These are phyloP conservation scores for Heliconius ismenius DNA, from an alignment of 2,888 invertebrate genomes.

Conservation along the genomic window DNA sequence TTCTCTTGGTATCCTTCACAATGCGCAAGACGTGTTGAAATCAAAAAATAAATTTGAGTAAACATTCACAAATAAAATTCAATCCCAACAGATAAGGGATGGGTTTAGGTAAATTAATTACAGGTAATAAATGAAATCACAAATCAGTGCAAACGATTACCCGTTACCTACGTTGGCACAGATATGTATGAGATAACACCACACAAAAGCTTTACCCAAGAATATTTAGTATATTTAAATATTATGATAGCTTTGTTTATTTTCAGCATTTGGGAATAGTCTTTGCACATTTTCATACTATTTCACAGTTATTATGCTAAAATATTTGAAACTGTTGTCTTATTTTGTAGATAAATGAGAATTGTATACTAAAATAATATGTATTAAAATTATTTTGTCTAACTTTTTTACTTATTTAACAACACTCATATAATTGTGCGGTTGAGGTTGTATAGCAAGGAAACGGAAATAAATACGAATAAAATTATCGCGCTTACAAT, in stretches of 20 bases:
- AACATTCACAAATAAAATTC: not conserved
- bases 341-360: too few species aligned
- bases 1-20: too few species aligned
- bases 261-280: not conserved
- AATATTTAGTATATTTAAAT: slow-evolving; percentile 4
- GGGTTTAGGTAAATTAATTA: slow-evolving; percentile 17
- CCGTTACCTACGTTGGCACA: slow-evolving; percentile 6
- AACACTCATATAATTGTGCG: too few species aligned
- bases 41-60: too few species aligned
- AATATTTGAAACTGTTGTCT: not conserved
- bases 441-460: too few species aligned
- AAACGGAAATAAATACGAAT: too few species aligned
- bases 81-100: not conserved
- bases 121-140: slow-evolving; percentile 16
- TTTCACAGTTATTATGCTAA: slow-evolving; percentile 8
- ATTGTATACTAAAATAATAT: too few species aligned
- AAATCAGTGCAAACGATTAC: slow-evolving; percentile 22
- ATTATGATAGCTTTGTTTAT: slow-evolving; percentile 10
- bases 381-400: too few species aligned
- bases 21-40: too few species aligned
- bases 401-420: too few species aligned
- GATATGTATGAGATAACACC: slow-evolving; percentile 7
- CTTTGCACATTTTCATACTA: not conserved
- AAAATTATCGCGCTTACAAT: too few species aligned
- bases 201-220: slow-evolving; percentile 8